Base-by-base conservation (phyloP, 2,113 vertebrate genomes). In the Silurus asotus region DNA sequence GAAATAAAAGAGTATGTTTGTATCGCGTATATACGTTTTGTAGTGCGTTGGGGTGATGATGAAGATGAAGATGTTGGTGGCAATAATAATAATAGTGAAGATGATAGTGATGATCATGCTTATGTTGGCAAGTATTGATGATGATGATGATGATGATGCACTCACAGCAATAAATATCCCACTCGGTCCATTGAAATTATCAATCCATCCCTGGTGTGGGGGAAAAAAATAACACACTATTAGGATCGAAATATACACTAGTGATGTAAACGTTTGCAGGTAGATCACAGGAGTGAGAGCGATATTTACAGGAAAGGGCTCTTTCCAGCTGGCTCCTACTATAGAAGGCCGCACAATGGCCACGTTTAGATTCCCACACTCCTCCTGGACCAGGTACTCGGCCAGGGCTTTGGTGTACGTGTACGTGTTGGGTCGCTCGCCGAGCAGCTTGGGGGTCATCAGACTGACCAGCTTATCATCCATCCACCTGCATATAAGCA, bases 141-240 rank as follows among this genome's bases (percentile, higher is more conserved):
- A n/a, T n/a, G 9, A 0, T 75, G 10, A 75, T 8, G 37, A 49
- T 49, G 19, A 74, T 20, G 17, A 74, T 49, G 25, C 92, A 97
- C 97, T 98, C 92, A 99, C 98, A 83, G 98, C 98, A 91, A 99
- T 98, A 90, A 99, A 97, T 88, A 99, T 94, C 91, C 98, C 98
- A 94, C 97, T 99, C 19, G 98, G 98, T 90, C 98, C 98, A 88
- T 99, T 98, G 93, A 97, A 99, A 93, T 98, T 99, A 94, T 99
- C 98, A 87, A 99, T 99, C 98, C 98, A 99, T 86, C 98, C 98
- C 98, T 99, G 87, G 11, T 23, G 79, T 70, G 19, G 59, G 13
- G 13, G 90, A 92, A 89, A 83, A 59, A 56, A 9, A 56, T 14
- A 20, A 20, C 8, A 61, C 37, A 19, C 20, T 10, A 65, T 20